These are phyloP conservation scores for Molanna angustata DNA, from an alignment of 2,888 invertebrate species.

Conservation along the genomic window DNA sequence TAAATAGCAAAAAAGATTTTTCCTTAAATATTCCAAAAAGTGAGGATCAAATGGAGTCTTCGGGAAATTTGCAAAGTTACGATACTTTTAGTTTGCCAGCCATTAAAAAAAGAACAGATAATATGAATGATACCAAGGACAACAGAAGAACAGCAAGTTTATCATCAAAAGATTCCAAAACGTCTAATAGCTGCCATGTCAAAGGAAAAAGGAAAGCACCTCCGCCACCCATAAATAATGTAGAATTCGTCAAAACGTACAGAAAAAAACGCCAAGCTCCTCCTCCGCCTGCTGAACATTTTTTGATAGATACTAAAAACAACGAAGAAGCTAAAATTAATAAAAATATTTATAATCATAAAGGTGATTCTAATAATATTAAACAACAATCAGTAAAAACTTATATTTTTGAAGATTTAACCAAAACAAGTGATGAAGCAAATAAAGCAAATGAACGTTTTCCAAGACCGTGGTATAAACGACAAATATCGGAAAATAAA, in stretches of 20 bases:
- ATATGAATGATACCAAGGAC: conserved; percentile 41
- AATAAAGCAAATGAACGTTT: no score
- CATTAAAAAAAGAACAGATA: conserved; percentile 32
- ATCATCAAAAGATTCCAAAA: conserved; percentile 56
- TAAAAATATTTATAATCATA: conserved; percentile 16
- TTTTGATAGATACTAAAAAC: background rate
- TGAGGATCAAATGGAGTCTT: conserved; percentile 1
- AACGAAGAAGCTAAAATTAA: conserved; percentile 26
- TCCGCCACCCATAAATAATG: conserved; percentile 55
- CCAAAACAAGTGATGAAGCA: no score
- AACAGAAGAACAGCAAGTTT: conserved; percentile 62
- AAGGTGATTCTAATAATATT: conserved; percentile 16
- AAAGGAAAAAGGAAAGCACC: conserved; percentile 76
- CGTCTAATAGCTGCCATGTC: conserved; percentile 61
- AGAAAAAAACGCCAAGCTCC: conserved; percentile 48
- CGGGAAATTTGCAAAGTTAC: conserved; percentile 35
- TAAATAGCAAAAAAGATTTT: conserved; percentile 15
- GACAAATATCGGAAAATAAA: conserved; percentile 40
- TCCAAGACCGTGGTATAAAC: conserved; percentile 67
- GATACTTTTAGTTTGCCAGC: conserved; percentile 47
- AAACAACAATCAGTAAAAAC: conserved; percentile 4
- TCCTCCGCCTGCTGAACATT: conserved; percentile 41
- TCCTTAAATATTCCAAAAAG: conserved; percentile 12
- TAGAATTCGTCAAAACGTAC: conserved; percentile 39
- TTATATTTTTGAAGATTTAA: background rate